Conservation (phyloP, 2,888 invertebrate genomes). For the Rhabditoides inermis region DNA sequence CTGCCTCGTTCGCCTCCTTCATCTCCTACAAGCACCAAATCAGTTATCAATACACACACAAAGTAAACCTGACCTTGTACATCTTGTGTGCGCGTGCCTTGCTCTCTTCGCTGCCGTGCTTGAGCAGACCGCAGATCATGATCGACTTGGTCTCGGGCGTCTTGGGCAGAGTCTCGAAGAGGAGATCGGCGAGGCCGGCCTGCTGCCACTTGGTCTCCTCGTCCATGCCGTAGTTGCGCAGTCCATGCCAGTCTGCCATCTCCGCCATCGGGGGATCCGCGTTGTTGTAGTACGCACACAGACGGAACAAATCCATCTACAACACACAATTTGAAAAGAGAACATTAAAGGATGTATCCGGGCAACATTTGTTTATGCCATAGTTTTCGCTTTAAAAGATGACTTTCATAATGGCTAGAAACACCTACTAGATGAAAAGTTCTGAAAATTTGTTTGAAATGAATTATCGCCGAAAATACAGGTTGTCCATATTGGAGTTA, state of each 20-base stretch:
- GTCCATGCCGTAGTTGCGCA: slow-evolving; percentile 28
- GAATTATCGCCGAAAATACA: too few relatives aligned
- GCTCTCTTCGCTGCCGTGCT: slow-evolving; percentile 16
- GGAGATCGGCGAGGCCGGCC: slow-evolving; percentile 34
- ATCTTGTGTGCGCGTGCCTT: slow-evolving; percentile 19
- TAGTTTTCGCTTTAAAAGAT: too few relatives aligned
- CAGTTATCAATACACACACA: not conserved
- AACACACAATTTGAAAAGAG: too few relatives aligned
- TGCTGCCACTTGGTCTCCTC: slow-evolving; percentile 19
- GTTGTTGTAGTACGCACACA: slow-evolving; percentile 41
- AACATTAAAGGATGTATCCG: too few relatives aligned
- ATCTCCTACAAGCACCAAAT: too few relatives aligned
- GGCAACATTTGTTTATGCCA: too few relatives aligned
- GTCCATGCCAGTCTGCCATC: slow-evolving; percentile 38
- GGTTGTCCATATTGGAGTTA: too few relatives aligned
- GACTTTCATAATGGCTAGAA: too few relatives aligned
- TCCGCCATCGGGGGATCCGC: slow-evolving; percentile 36
- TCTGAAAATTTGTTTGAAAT: too few relatives aligned
- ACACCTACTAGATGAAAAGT: too few relatives aligned
- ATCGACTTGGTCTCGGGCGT: slow-evolving; percentile 32
- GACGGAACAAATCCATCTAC: slow-evolving; percentile 33
- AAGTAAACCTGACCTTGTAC: slow-evolving; percentile 16
- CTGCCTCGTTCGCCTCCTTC: too few relatives aligned
- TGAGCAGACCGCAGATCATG: slow-evolving; percentile 39
- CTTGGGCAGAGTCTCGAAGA: slow-evolving; percentile 38